Percentiles rank a stretch among this genome's conserved stretches.
Evolutionary conservation across 1,140 invertebrate genomes (phyloP).

Genomic region (Pogonomyrmex californicus): DNA sequence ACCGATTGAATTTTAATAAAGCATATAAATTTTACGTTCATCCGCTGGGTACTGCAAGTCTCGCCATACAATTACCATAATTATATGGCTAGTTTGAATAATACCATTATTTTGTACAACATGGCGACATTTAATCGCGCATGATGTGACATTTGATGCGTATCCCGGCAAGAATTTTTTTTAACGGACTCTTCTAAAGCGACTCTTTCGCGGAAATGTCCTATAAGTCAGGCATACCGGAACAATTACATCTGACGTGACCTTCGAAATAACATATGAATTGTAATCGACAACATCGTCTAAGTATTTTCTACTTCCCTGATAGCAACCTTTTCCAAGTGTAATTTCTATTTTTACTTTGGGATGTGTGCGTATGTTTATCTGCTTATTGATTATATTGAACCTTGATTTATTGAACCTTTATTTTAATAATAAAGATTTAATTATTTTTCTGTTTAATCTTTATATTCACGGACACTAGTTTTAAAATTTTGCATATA

Average conservation of each 20-base stretch:
- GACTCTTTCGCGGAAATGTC: slow-evolving; percentile 64
- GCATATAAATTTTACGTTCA: slow-evolving; percentile 10
- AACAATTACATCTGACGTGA: slow-evolving; percentile 18
- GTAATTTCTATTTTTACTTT: slow-evolving; percentile 37
- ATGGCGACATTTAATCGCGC: slow-evolving; percentile 68
- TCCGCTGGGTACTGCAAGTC: neutral
- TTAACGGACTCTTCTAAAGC: slow-evolving; percentile 16
- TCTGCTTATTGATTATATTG: slow-evolving; percentile 15
- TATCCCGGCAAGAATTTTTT: slow-evolving; percentile 53
- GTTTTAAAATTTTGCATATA: neutral
- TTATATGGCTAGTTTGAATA: slow-evolving; percentile 43
- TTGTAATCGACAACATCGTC: slow-evolving; percentile 27
- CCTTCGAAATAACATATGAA: slow-evolving; percentile 47
- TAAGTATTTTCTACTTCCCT: slow-evolving; percentile 19
- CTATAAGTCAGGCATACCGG: slow-evolving; percentile 36
- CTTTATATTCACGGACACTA: neutral
- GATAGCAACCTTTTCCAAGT: slow-evolving; percentile 1
- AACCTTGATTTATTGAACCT: neutral
- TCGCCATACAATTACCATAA: slow-evolving; percentile 38
- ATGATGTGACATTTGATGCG: slow-evolving; percentile 72
- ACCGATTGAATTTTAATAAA: slow-evolving; percentile 63
- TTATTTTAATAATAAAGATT: neutral
- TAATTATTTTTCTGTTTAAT: too few species aligned
- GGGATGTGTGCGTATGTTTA: neutral
- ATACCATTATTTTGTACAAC: slow-evolving; percentile 50